Base-by-base conservation (phyloP, 2,797 vertebrate genomes). In the Helicolenus hilgendorfi region DNA sequence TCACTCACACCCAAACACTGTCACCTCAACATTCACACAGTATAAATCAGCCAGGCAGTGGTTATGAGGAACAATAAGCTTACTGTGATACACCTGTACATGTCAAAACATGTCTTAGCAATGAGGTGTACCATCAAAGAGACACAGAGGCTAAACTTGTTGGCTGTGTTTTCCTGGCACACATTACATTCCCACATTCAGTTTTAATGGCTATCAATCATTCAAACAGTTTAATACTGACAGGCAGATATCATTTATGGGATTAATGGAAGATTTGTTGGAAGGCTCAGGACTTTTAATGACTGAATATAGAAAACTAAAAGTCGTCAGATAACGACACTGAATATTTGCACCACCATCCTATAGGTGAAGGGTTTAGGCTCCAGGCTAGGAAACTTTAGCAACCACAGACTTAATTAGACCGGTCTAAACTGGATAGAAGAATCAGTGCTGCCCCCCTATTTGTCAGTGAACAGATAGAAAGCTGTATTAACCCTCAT, bases 21-120 rank as follows among this genome's bases (percentile, higher is more conserved):
- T 83, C 58, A 24, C 27, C 70, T 75, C 27, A 33, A 36, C 56
- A 9, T 65, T 83, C 65, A 87, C 58, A 86, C 29, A 58, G 18
- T 2, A n/a, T n/a, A 26, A 68, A 69, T 38, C 59, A 82, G 33
- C 11, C 15, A 33, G 36, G 8, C 13, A 65, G 75, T 4, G 45
- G 18, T 63, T 69, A 62, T 10, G 10, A 65, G 38, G 24, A 29
- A 88, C 65, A 58, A 60, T 58, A 53, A 13, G 36, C 2, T 60
- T 58, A 0, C 11, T 65, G 64, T 20, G 49, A 7, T 7, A n/a
- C 45, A 82, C 10, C 49, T 60, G 33, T 1, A 72, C 86, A 38
- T 70, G 91, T 86, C 72, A 15, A 18, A 84, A 87, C 91, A 83
- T 20, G 79, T 36, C 7, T 60, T 18, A 15, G 3, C 18, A 31